phyloP scores from a whole-genome alignment of 1,140 invertebrate genomes.

The Himalopsyche phryganea region DNA sequence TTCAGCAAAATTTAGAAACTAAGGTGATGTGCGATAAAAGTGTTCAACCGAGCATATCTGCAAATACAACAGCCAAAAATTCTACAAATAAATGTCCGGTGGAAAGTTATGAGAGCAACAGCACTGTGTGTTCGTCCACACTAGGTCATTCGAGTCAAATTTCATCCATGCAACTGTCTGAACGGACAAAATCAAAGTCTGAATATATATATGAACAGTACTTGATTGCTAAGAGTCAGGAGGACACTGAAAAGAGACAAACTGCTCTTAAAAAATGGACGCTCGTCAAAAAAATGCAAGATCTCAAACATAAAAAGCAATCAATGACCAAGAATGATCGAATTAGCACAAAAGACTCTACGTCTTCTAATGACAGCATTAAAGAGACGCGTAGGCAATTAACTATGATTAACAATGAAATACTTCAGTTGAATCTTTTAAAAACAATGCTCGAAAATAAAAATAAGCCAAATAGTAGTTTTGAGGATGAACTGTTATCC shows the following conservation, averaged over 20 bases:
- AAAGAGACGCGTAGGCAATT: slow-evolving; percentile 11
- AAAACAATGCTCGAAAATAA: slow-evolving; percentile 28
- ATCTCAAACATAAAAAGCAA: neutral
- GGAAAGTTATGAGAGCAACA: slow-evolving; percentile 1
- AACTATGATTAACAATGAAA: slow-evolving; percentile 22
- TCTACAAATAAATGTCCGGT: neutral
- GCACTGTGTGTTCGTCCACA: slow-evolving; percentile 4
- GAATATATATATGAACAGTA: slow-evolving; percentile 47
- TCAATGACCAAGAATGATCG: neutral
- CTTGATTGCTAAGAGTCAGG: slow-evolving; percentile 42
- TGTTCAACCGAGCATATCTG: too few relatives aligned
- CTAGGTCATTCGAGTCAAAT: neutral
- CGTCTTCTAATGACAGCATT: slow-evolving; percentile 1
- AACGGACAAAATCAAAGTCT: slow-evolving; percentile 40
- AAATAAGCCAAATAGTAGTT: slow-evolving; percentile 5
- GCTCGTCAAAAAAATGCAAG: slow-evolving; percentile 5
- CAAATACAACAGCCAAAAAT: too few relatives aligned
- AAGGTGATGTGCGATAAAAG: too few relatives aligned
- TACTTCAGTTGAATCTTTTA: slow-evolving; percentile 17
- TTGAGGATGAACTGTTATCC: too few relatives aligned
- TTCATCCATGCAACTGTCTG: slow-evolving; percentile 1
- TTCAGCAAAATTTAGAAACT: too few relatives aligned
- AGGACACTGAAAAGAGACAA: slow-evolving; percentile 44
- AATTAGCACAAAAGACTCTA: neutral
- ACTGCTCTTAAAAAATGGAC: slow-evolving; percentile 39